Evolutionary conservation across 2,797 vertebrate genomes (phyloP), one percentile per base, ranked within the genome.

Genomic region (Falco cherrug): DNA sequence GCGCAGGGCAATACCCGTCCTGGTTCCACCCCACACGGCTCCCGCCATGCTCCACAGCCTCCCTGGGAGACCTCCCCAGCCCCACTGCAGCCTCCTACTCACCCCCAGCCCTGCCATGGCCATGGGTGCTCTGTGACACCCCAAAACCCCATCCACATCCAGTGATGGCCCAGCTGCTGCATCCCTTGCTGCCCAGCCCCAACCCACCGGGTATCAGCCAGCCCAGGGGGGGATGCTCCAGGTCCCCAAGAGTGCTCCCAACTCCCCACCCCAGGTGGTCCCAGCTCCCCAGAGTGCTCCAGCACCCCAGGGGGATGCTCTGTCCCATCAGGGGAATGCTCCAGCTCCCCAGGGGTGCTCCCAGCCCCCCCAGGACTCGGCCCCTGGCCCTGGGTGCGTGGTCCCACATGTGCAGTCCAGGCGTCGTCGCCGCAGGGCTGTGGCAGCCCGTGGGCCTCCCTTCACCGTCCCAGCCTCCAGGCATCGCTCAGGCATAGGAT

Each of bases 401-500:
- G 56, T 74, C 61, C 65, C 11, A 0, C 35, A 0, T 0, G 48
- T 9, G 71, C 63, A 24, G 47, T 87, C 51, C 64, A 10, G 69
- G 37, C 28, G 29, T 48, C 6, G 8, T 71, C 16, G 3, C 26
- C 5, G 85, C 53, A 3, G 87, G 90, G 79, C 82, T 82, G 59
- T 89, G 82, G 87, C 88, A 83, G 90, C 94, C 89, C 92, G 96
- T 97, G 94, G 82, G 94, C 96, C 93, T 97, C 97, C 96, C 97
- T 96, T 97, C 92, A 90, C 92, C 96, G 54, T 97, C 97, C 97
- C 97, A 97, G 97, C 97, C 97, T 97, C 93, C 65, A 86, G 85
- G 73, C 86, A 92, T 90, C 41, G 37, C 88, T 94, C 97, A 97
- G 97, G 97, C 97, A 97, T 98, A 98, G 97, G 97, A 97, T 97